Evolutionary conservation across 1,140 invertebrate genomes (phyloP).

Genomic region (Melanaphis sacchari): DNA sequence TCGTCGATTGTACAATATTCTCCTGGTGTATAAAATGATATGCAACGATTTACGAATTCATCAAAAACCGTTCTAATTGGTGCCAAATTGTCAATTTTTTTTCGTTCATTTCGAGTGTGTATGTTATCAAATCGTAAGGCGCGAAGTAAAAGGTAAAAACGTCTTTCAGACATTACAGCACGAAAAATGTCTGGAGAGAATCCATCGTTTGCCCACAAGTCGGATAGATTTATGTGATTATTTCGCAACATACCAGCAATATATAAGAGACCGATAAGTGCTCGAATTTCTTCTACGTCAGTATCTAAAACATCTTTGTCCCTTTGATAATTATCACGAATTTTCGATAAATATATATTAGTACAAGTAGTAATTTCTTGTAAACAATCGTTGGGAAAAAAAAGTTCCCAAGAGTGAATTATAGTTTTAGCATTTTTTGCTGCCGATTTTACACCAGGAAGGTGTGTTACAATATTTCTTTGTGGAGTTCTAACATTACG

Average conservation of each 20-base stretch:
- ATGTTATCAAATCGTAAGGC: too few relatives aligned
- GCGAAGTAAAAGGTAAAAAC: too few relatives aligned
- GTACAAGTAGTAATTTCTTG: constrained; percentile 53
- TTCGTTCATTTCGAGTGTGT: constrained; percentile 45
- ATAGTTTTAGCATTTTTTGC: constrained; percentile 22
- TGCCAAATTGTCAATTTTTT: constrained; percentile 61
- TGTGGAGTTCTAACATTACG: constrained; percentile 23
- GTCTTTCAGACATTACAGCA: too few relatives aligned
- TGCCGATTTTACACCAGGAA: constrained; percentile 15
- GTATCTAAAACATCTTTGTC: too few relatives aligned
- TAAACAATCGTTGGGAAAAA: background rate
- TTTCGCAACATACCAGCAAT: too few relatives aligned
- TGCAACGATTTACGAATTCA: constrained; percentile 61
- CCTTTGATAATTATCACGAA: constrained; percentile 18
- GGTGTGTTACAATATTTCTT: constrained; percentile 36
- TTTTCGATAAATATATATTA: constrained; percentile 37
- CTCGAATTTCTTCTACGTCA: too few relatives aligned
- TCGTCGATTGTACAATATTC: too few relatives aligned
- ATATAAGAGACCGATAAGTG: too few relatives aligned
- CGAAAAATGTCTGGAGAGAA: too few relatives aligned
- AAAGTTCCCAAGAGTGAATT: too few relatives aligned
- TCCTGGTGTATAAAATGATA: constrained; percentile 11
- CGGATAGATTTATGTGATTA: too few relatives aligned
- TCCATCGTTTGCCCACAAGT: too few relatives aligned
- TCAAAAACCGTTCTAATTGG: constrained; percentile 61